Evolutionary conservation across 2,797 vertebrate genomes (phyloP).

Genomic region (Sarcophilus harrisii): DNA sequence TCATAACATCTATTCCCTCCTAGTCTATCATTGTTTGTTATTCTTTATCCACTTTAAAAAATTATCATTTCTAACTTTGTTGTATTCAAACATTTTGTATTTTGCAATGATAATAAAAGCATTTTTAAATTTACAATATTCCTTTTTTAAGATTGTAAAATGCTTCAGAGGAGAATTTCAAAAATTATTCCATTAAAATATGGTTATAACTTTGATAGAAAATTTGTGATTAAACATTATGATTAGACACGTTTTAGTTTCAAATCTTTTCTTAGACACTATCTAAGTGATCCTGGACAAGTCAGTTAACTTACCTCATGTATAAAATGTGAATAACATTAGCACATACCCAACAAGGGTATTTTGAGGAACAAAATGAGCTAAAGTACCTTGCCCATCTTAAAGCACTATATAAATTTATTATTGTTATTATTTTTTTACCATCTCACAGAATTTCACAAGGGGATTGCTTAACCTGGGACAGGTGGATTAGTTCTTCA

Average conservation of each 20-base stretch:
- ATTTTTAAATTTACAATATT: not conserved
- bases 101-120: not conserved
- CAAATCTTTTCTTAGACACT: not conserved
- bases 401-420: not conserved
- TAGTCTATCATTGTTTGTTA: not conserved
- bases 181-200: not conserved
- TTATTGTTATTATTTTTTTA: not conserved
- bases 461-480: not conserved
- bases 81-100: not conserved
- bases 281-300: not conserved
- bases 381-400: not conserved
- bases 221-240: not conserved
- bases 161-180: not conserved
- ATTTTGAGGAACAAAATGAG: not conserved
- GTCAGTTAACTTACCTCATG: not conserved
- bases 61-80: too few species aligned
- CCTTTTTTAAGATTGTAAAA: not conserved
- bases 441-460: not conserved
- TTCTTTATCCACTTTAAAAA: not conserved
- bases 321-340: not conserved
- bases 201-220: not conserved
- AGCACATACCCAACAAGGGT: not conserved
- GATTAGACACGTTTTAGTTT: not conserved
- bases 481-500: conserved; percentile 1
- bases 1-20: not conserved